phyloP scores from a whole-genome alignment of 2,888 invertebrate genomes.

The Trachelus stipa region DNA sequence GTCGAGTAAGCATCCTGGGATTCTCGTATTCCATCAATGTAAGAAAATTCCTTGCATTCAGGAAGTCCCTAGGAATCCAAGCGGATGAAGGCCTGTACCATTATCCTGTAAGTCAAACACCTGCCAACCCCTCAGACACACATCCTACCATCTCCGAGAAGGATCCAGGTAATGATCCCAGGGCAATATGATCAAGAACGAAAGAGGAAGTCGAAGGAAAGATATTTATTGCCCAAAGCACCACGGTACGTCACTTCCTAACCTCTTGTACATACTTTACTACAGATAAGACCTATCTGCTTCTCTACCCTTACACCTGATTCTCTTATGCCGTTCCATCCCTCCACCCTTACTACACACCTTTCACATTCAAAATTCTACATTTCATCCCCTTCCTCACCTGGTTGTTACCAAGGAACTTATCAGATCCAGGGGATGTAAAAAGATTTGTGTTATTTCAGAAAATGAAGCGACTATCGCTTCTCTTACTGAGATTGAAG shows the following conservation, averaged over 20 bases:
- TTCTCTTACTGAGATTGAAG: background rate
- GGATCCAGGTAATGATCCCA: background rate
- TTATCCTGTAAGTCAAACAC: background rate
- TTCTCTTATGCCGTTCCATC: background rate
- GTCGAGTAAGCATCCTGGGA: background rate
- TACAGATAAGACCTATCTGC: background rate
- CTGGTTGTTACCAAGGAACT: constrained; percentile 25
- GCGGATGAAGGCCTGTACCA: background rate
- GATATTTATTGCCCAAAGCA: background rate
- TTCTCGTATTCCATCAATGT: background rate
- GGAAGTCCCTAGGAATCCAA: background rate
- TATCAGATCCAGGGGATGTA: constrained; percentile 45
- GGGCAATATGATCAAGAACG: background rate
- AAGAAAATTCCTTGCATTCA: background rate
- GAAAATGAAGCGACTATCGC: constrained; percentile 42
- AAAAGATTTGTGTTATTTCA: constrained; percentile 48
- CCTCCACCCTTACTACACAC: background rate
- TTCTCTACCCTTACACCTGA: background rate
- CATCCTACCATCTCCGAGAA: background rate
- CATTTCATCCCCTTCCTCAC: background rate
- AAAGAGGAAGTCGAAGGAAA: background rate
- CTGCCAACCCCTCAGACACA: background rate
- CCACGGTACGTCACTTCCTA: background rate
- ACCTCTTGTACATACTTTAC: background rate
- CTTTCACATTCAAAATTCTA: background rate